A percentile compares a stretch with the other conserved stretches of the same genome.
Conservation (phyloP, 2,113 vertebrate species). For the Cyanistes caeruleus region DNA sequence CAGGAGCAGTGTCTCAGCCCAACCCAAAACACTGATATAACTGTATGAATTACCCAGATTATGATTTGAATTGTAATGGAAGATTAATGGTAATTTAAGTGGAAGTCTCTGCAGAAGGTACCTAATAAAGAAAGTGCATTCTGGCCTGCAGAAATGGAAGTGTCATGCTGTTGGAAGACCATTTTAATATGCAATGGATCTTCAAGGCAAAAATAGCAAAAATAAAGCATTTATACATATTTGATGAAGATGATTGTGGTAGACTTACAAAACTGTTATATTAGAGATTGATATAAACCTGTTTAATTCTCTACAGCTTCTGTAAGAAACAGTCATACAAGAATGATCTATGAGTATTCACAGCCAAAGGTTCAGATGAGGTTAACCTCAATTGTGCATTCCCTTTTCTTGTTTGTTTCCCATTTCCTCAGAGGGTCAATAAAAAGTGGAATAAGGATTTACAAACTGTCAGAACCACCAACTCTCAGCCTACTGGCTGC, state of each 20-base stretch:
- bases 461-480: not conserved
- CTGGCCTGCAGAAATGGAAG: not conserved
- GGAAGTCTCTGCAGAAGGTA: not conserved
- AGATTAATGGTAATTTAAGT: not conserved
- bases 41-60: not conserved
- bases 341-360: not conserved
- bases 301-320: not conserved
- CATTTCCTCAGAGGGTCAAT: not conserved
- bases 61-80: not conserved
- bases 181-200: not conserved
- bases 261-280: not conserved
- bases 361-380: not conserved
- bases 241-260: not conserved
- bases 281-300: not conserved
- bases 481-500: not conserved
- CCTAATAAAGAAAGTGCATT: not conserved
- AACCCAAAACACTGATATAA: not conserved
- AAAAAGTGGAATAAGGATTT: not conserved
- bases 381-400: not conserved
- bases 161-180: not conserved
- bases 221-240: not conserved
- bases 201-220: not conserved
- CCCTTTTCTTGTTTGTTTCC: not conserved
- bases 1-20: not conserved
- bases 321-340: not conserved